A percentile compares a stretch with the other conserved stretches of the same genome.
phyloP scores from a whole-genome alignment of 2,888 invertebrate species.

The Drosophila diplacantha region DNA sequence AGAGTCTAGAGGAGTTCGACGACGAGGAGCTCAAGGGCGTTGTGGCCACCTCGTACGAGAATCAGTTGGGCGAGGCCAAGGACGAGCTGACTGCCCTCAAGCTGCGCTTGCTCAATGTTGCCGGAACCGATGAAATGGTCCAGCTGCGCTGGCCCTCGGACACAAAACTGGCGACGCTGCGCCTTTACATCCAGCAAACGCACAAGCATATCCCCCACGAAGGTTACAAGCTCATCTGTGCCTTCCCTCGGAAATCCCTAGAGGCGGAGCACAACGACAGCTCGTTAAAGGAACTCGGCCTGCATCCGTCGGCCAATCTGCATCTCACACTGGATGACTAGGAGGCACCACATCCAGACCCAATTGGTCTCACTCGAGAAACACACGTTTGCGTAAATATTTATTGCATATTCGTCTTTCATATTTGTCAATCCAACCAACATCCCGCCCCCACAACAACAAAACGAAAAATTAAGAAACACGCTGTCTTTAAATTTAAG shows the following conservation, averaged over 20 bases:
- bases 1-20: conserved; percentile 66
- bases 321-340: conserved; percentile 76
- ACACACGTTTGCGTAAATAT: conserved; percentile 23
- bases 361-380: conserved; percentile 7
- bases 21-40: conserved; percentile 61
- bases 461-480: conserved; percentile 8
- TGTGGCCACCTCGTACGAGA: conserved; percentile 63
- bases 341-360: conserved; percentile 14
- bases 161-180: conserved; percentile 72
- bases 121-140: conserved; percentile 70
- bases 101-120: conserved; percentile 70
- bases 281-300: conserved; percentile 73
- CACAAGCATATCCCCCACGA: conserved; percentile 74
- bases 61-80: conserved; percentile 58
- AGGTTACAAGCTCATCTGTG: conserved; percentile 76
- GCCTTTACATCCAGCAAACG: conserved; percentile 71
- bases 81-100: conserved; percentile 73
- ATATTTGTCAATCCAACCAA: conserved; percentile 13
- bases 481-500: conserved; percentile 35
- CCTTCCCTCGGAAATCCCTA: conserved; percentile 76
- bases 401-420: conserved; percentile 30
- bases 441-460: not conserved
- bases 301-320: conserved; percentile 77
- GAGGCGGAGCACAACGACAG: conserved; percentile 69
- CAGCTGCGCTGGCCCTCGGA: conserved; percentile 77